Conservation (phyloP, 2,888 invertebrate species). For the Eupithecia exiguata region DNA sequence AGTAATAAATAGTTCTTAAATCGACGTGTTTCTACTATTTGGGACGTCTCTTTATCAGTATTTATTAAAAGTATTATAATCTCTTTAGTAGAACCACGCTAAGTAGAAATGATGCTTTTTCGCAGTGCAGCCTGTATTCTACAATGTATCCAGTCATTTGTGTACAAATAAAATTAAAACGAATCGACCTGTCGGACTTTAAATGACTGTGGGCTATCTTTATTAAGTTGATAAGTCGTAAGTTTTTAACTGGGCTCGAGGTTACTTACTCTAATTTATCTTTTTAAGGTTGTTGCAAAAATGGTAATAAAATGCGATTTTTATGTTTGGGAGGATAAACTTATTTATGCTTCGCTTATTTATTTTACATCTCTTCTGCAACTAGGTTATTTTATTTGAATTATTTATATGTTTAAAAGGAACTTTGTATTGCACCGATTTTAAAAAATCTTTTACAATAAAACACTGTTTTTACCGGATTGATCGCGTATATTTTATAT, state of each 20-base stretch:
- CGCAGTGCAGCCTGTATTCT: slow-evolving; percentile 17
- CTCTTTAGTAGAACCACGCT: neutral
- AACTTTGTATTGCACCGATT: neutral
- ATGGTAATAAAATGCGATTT: neutral
- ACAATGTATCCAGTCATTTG: slow-evolving; percentile 29
- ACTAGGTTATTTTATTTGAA: neutral
- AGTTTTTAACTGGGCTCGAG: slow-evolving; percentile 5
- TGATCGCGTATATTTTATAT: too few relatives aligned
- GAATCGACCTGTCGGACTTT: slow-evolving; percentile 18
- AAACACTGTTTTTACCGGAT: too few relatives aligned
- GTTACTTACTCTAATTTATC: slow-evolving; percentile 23
- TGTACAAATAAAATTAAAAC: slow-evolving; percentile 31
- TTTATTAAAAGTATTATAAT: neutral
- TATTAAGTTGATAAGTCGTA: slow-evolving; percentile 26
- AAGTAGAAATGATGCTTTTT: slow-evolving; percentile 11
- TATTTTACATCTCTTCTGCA: neutral
- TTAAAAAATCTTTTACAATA: neutral
- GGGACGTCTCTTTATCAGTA: too few relatives aligned
- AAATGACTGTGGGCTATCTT: slow-evolving; percentile 25
- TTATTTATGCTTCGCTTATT: too few relatives aligned
- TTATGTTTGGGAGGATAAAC: slow-evolving; percentile 7
- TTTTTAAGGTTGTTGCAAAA: slow-evolving; percentile 14
- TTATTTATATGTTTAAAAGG: neutral
- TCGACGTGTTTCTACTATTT: too few relatives aligned
- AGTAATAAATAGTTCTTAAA: too few relatives aligned